A percentile compares a stretch with the other conserved stretches of the same genome.
Evolutionary conservation across 2,113 vertebrate species (phyloP).

Genomic region (Leptobrachium leishanense): DNA sequence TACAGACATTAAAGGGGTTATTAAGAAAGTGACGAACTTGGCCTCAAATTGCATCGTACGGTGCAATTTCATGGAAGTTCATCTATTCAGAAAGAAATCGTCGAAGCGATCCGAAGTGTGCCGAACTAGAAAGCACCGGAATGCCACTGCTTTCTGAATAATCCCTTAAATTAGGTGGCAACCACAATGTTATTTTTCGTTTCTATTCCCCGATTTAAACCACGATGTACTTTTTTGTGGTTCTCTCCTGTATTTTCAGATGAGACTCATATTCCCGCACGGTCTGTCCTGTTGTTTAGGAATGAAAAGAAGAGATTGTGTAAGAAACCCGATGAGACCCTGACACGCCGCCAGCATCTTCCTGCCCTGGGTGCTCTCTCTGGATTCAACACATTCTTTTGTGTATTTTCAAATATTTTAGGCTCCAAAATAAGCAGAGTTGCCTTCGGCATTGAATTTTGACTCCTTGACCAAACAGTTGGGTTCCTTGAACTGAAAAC

Average conservation of each 20-base stretch:
- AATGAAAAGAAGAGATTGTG: slow-evolving; percentile 22
- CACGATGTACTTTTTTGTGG: too few relatives aligned
- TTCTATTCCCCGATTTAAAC: too few relatives aligned
- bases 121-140: too few relatives aligned
- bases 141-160: too few relatives aligned
- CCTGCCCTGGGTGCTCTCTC: slow-evolving; percentile 24
- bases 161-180: too few relatives aligned
- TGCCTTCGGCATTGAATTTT: neutral
- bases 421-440: slow-evolving; percentile 32
- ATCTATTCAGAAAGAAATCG: too few relatives aligned
- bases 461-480: slow-evolving; percentile 25
- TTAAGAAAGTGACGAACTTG: too few relatives aligned
- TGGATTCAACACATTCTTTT: slow-evolving; percentile 33
- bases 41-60: too few relatives aligned
- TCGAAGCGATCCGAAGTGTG: too few relatives aligned
- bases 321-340: neutral
- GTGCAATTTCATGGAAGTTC: too few relatives aligned
- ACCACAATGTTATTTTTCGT: too few relatives aligned
- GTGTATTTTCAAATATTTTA: slow-evolving; percentile 25
- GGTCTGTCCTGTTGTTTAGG: slow-evolving; percentile 10
- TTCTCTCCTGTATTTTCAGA: neutral
- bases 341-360: slow-evolving; percentile 10
- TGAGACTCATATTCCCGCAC: neutral
- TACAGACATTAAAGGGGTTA: too few relatives aligned
- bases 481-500: slow-evolving; percentile 25